Base-by-base conservation (phyloP, 2,113 vertebrate genomes). In the Todiramphus saurophagus region DNA sequence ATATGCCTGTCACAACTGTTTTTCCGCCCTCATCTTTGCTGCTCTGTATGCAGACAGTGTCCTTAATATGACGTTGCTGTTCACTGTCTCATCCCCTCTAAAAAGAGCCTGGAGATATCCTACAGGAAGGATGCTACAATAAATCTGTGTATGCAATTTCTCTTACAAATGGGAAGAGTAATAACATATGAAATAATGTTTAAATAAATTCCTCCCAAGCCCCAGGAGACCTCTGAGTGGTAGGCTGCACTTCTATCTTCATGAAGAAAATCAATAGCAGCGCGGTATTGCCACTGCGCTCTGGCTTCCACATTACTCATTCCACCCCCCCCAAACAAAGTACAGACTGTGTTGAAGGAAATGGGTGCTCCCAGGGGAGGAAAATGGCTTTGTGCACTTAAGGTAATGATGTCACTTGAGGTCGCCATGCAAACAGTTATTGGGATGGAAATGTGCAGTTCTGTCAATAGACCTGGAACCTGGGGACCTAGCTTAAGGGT, bases 381-480 rank as follows among this genome's bases (percentile, higher is more conserved):
- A 88, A 76, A 92, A 94, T 2, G 25, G 70, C 62, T 83, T 55
- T 90, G 33, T 82, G 90, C 83, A 90, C 88, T 96, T 95, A 92
- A 90, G 64, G 87, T 92, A 97, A 96, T 96, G 85, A 93, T 97
- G 88, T 96, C 93, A 85, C 74, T 92, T 88, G 59, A 96, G 92
- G 87, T 93, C 23, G 0, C 73, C 64, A 59, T 9, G 46, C 39
- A 86, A 89, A 73, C 58, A 46, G 74, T 55, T 77, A 94, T 9
- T 46, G 87, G 44, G 79, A 93, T 44, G 84, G 68, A 91, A 82
- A 92, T 58, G 21, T 78, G 80, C 28, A 35, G 39, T 76, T 95
- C 60, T 66, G 67, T 87, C 94, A 93, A 94, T 46, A 93, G 63
- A 86, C 53, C 37, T 81, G 89, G 82, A 93, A 97, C 39, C 81